These are phyloP conservation scores for Sylvicapra grimmia DNA, from an alignment of 2,113 vertebrate species.

Conservation along the genomic window DNA sequence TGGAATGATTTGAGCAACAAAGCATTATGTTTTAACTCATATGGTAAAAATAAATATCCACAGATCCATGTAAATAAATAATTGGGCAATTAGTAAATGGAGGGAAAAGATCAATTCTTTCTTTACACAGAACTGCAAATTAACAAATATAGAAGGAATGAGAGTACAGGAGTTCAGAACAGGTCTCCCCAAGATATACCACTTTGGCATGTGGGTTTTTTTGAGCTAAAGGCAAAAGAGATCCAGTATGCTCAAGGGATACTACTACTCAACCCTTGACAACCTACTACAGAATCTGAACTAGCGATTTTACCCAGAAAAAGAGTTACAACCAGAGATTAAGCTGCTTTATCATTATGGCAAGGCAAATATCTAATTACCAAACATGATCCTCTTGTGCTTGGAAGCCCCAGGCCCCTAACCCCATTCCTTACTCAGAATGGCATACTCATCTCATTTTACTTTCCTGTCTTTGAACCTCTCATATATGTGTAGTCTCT, in stretches of 20 bases:
- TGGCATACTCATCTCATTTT: not conserved
- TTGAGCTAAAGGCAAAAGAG: not conserved
- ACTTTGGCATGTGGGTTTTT: not conserved
- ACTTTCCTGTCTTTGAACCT: not conserved
- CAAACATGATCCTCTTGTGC: not conserved
- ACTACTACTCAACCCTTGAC: not conserved
- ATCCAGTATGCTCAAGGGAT: not conserved
- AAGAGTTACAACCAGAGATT: not conserved
- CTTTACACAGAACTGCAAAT: not conserved
- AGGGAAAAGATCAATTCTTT: not conserved
- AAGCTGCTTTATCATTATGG: not conserved
- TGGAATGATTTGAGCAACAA: not conserved
- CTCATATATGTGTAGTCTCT: not conserved
- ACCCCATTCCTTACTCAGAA: not conserved
- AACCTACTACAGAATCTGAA: not conserved
- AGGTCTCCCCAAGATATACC: not conserved
- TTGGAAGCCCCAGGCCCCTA: not conserved
- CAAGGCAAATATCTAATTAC: not conserved
- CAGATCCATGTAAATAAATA: not conserved
- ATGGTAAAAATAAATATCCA: constrained; percentile 23
- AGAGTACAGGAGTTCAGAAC: not conserved
- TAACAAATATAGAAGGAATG: not conserved
- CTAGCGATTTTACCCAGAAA: not conserved
- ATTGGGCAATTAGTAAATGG: not conserved
- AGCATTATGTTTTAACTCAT: not conserved